These are phyloP conservation scores for Parnassius mnemosyne DNA, from an alignment of 2,888 invertebrate genomes.

Conservation along the genomic window DNA sequence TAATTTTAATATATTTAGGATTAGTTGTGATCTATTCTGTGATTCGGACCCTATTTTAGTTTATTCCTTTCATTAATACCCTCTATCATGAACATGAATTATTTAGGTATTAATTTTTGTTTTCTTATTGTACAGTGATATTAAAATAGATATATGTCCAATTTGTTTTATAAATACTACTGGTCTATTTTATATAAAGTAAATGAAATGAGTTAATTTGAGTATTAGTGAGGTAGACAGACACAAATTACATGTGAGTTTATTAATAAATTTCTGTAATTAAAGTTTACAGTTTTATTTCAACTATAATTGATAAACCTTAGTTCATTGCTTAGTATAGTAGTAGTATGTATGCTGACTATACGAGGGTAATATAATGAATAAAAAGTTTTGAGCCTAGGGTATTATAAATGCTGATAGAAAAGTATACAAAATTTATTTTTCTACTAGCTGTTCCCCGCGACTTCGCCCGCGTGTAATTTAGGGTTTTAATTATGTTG, in stretches of 20 bases:
- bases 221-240: constrained; percentile 16
- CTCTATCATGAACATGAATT: neutral
- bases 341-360: too few species aligned
- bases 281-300: constrained; percentile 8
- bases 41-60: constrained; percentile 6
- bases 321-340: too few species aligned
- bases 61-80: neutral
- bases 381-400: too few species aligned
- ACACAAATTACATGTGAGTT: constrained; percentile 21
- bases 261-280: constrained; percentile 21
- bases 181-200: constrained; percentile 13
- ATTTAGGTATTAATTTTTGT: constrained; percentile 9
- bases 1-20: constrained; percentile 23
- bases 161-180: constrained; percentile 5
- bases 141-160: constrained; percentile 1
- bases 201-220: constrained; percentile 10
- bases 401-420: too few species aligned
- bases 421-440: too few species aligned
- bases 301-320: neutral
- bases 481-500: too few species aligned
- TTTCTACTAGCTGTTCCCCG: too few species aligned
- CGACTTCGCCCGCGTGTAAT: too few species aligned
- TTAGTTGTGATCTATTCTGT: constrained; percentile 26
- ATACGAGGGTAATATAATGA: too few species aligned
- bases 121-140: constrained; percentile 15